Evolutionary conservation across 2,888 invertebrate species (phyloP).

Genomic region (Eupeodes luniger): DNA sequence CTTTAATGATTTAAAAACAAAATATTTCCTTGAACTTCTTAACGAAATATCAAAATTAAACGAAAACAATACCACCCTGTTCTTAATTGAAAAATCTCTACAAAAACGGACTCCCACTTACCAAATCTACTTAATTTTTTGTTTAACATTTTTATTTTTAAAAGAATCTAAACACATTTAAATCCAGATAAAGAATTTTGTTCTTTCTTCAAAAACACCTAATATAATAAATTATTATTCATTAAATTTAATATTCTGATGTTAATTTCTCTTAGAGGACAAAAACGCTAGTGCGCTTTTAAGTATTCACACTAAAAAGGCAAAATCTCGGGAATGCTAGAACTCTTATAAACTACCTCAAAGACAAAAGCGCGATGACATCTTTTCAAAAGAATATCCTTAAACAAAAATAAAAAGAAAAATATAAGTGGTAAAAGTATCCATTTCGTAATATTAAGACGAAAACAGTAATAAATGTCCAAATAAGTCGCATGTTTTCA

Average conservation of each 20-base stretch:
- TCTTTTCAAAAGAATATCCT: slow-evolving; percentile 16
- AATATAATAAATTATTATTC: not conserved
- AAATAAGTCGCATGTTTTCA: not conserved
- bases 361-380: slow-evolving; percentile 52
- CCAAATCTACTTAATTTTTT: too few species aligned
- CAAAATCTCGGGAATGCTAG: not conserved
- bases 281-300: not conserved
- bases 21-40: too few species aligned
- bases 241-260: slow-evolving; percentile 23
- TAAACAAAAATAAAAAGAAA: slow-evolving; percentile 25
- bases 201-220: too few species aligned
- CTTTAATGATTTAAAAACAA: too few species aligned
- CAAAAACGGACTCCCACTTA: too few species aligned
- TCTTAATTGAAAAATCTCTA: too few species aligned
- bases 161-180: too few species aligned
- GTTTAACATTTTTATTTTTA: too few species aligned
- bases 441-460: slow-evolving; percentile 36
- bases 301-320: slow-evolving; percentile 19
- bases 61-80: too few species aligned
- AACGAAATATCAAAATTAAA: too few species aligned
- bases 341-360: slow-evolving; percentile 56
- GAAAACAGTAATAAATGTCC: not conserved
- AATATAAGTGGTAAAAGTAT: slow-evolving; percentile 57
- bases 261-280: not conserved
- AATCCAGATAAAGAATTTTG: too few species aligned